Base-by-base conservation (phyloP, 2,797 vertebrate species). In the Scarus forsteni region DNA sequence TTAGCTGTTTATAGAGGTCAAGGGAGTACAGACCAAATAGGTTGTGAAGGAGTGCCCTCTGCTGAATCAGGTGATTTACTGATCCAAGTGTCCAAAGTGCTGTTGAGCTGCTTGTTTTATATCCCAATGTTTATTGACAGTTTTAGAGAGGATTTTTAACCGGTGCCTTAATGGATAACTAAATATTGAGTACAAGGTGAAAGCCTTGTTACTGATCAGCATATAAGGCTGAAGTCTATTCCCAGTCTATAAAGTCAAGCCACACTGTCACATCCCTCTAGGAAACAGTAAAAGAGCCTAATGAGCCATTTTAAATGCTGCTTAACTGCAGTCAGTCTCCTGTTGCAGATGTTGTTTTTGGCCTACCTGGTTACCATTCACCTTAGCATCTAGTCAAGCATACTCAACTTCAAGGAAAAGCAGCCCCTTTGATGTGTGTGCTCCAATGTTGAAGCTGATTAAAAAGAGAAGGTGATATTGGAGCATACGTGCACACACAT, bases 351-450 rank as follows among this genome's bases (percentile, higher is more conserved):
- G 66, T 67, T 84, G 76, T 73, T 75, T 38, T 70, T 66, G 66
- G 64, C 55, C 64, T 75, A 77, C 73, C 73, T 84, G 76, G 70
- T 84, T 90, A 77, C 80, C 85, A 83, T 79, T 84, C 77, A 77
- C 66, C 73, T 70, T 63, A 50, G 71, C 67, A 67, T 59, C 75
- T 54, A 83, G 68, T 84, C 79, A 70, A 81, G 82, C 61, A 10
- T 70, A 34, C 63, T 83, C 62, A 54, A 67, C 83, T 85, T 86
- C 78, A 85, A 90, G 76, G 55, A 70, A 58, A 79, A 27, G 57
- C 53, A 46, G 34, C 45, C 76, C 15, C 75, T 86, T 83, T 90
- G 85, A 88, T 87, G 75, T 76, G 66, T 8, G 49, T 51, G 59
- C 16, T 77, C 74, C 58, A 63, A 9, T 58, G 46, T 60, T 77